phyloP scores from a whole-genome alignment of 2,888 invertebrate genomes.

The Rapana venosa region DNA sequence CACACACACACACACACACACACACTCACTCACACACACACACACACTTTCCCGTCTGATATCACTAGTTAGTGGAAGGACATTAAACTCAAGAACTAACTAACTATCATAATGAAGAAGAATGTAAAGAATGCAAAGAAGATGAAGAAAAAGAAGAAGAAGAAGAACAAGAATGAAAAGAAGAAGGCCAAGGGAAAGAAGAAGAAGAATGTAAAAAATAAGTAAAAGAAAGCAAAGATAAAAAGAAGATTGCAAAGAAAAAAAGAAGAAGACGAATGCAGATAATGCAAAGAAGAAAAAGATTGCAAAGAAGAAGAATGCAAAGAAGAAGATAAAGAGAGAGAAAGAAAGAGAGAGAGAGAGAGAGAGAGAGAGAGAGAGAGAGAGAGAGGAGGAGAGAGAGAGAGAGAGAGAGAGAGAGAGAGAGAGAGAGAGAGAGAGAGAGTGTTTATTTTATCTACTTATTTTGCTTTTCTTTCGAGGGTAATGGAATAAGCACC shows the following conservation, averaged over 20 bases:
- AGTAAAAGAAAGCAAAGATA: no score
- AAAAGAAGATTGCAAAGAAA: no score
- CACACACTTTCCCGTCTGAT: no score
- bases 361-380: not conserved
- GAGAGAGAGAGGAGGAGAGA: constrained; percentile 22
- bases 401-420: constrained; percentile 10
- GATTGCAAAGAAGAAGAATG: not conserved
- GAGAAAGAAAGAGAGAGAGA: not conserved
- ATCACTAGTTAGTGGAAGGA: not conserved
- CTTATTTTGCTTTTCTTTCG: not conserved
- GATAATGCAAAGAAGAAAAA: no score
- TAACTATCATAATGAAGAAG: not conserved
- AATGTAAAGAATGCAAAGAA: not conserved
- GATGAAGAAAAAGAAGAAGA: no score
- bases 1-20: constrained; percentile 14
- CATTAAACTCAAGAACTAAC: not conserved
- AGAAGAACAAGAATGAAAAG: no score
- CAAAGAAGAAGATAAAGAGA: not conserved
- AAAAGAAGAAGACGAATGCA: no score
- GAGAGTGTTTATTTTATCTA: not conserved
- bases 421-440: not conserved
- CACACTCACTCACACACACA: not conserved
- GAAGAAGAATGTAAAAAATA: no score
- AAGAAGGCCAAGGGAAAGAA: no score
- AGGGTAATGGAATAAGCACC: no score